Conservation (phyloP, 2,113 vertebrate species). For the Propithecus coquereli region DNA sequence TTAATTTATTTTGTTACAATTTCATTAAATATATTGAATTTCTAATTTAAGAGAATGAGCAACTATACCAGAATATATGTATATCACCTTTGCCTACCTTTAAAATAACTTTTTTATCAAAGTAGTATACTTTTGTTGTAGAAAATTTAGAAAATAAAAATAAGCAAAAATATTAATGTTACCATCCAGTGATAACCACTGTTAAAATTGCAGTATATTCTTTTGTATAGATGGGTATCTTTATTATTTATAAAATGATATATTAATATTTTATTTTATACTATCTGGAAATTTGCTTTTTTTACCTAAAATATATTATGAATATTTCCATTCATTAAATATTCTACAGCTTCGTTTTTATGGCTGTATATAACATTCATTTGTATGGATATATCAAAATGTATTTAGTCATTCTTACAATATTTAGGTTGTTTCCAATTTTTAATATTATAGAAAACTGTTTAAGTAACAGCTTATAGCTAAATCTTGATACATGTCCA, state of each 20-base stretch:
- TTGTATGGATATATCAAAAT: not conserved
- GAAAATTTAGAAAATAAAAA: not conserved
- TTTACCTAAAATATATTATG: not conserved
- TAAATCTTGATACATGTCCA: not conserved
- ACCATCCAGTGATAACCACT: not conserved
- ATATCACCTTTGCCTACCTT: not conserved
- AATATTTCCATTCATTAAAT: not conserved
- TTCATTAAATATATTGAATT: not conserved
- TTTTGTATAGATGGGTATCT: not conserved
- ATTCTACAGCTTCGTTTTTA: not conserved
- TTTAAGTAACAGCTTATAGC: not conserved
- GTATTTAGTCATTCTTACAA: not conserved
- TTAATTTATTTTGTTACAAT: not conserved
- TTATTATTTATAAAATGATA: not conserved
- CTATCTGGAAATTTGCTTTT: not conserved
- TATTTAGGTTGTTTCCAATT: not conserved
- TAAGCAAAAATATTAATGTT: not conserved
- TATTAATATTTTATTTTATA: not conserved
- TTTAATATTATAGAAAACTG: not conserved
- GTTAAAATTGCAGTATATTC: not conserved
- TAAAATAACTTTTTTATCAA: not conserved
- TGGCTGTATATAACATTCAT: not conserved
- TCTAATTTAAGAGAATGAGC: not conserved
- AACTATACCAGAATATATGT: not conserved
- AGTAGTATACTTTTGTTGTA: not conserved